Conservation (phyloP, 2,797 vertebrate genomes). For the Melanitta fusca region DNA sequence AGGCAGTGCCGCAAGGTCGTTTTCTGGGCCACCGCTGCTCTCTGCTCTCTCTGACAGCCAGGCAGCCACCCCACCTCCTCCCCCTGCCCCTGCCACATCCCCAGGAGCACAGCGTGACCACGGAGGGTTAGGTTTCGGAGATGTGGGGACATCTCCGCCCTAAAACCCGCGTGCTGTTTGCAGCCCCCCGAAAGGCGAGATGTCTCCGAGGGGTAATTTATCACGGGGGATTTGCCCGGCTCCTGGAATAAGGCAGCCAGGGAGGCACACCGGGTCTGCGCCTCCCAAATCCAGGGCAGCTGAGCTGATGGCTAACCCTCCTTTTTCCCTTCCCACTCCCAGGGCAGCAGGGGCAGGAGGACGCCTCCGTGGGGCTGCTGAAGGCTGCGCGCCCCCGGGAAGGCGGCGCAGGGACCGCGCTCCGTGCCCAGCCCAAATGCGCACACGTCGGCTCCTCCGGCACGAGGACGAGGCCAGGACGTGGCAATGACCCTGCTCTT, state of each 20-base stretch:
- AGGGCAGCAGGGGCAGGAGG: neutral
- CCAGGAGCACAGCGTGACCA: neutral
- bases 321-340: neutral
- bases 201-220: neutral
- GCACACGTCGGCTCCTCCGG: neutral
- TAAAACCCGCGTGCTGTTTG: neutral
- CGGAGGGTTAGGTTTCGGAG: neutral
- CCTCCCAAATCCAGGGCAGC: neutral
- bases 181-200: neutral
- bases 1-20: neutral
- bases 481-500: neutral
- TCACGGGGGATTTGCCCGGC: neutral
- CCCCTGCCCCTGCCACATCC: fast-evolving
- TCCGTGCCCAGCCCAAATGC: neutral
- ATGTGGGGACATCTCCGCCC: neutral
- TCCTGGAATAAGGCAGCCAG: neutral
- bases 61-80: neutral
- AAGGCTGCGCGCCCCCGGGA: neutral
- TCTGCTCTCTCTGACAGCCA: neutral
- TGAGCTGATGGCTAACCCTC: fast-evolving
- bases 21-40: neutral
- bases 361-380: neutral
- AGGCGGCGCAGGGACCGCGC: neutral
- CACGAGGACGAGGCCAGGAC: neutral
- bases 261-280: neutral